Evolutionary conservation across 1,140 invertebrate genomes (phyloP), one percentile per base, ranked within the genome.

Genomic region (Matsumurasca onukii): DNA sequence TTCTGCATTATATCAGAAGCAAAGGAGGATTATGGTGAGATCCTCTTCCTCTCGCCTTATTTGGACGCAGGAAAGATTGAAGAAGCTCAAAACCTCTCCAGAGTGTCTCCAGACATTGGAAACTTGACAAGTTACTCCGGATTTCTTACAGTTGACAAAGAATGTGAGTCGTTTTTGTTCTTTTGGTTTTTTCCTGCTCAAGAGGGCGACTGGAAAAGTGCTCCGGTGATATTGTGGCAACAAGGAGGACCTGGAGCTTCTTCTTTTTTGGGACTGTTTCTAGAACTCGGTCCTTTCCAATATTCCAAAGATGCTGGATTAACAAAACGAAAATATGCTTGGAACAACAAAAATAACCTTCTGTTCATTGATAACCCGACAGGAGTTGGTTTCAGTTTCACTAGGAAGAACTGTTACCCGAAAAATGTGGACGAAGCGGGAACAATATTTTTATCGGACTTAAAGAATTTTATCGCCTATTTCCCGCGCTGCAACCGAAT

Each of bases 151-250:
- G 86, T 91, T 3, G 84, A 91, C 74, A 82, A 86, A 76, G 27
- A 17, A 15, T 62, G 66, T 49, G 67, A 67, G 15, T 71, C 73
- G 13, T 90, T 91, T 78, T 76, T 89, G 70, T 92, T 90, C 77
- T 91, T 92, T 78, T 92, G 90, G 90, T 91, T 88, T 76, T 91
- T 91, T 74, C 88, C 89, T 27, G 81, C 88, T 72, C 77, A 74
- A 1, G n/a, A 59, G 30, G 74, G 77, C 51, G 75, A 76, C 67
- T 76, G 76, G 48, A 77, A 51, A 13, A 59, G 77, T 29, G 84
- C 84, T 2, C 90, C 91, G 9, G 82, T 92, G 3, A 70, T 91
- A 3, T 74, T 92, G 22, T 92, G 90, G 90, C 79, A 92, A 12
- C 88, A 92, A 81, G 91, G 90, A 31, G 86, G 91, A 0, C 91